A percentile compares a stretch with the other conserved stretches of the same genome.
These are phyloP conservation scores for Pristionchus maxplancki DNA, from an alignment of 2,888 invertebrate species.

Conservation along the genomic window DNA sequence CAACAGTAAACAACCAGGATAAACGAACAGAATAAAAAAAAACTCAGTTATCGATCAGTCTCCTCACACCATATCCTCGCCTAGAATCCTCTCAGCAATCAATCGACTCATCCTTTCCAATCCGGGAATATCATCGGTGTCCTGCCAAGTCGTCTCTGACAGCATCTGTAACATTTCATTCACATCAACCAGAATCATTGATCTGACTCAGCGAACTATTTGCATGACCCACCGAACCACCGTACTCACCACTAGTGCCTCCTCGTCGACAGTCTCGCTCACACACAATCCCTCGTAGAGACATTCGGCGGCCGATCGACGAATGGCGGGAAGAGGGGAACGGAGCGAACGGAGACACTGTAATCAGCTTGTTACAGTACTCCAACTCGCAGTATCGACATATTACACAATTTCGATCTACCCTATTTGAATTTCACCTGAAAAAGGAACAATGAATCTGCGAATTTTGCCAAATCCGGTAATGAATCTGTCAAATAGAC, in stretches of 20 bases:
- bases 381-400: neutral
- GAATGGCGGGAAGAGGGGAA: slow-evolving; percentile 62
- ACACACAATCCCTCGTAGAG: slow-evolving; percentile 72
- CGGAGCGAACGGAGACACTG: slow-evolving; percentile 65
- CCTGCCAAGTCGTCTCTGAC: slow-evolving; percentile 58
- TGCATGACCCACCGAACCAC: neutral
- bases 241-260: slow-evolving; percentile 33
- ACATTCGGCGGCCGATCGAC: slow-evolving; percentile 69
- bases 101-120: slow-evolving; percentile 26
- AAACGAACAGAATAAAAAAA: too few species aligned
- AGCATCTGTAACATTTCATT: slow-evolving; percentile 40
- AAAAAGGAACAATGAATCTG: neutral
- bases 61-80: slow-evolving; percentile 32
- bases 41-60: neutral
- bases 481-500: neutral
- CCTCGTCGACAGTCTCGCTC: slow-evolving; percentile 55
- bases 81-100: neutral
- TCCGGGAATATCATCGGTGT: slow-evolving; percentile 50
- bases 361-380: slow-evolving; percentile 58
- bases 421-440: too few species aligned
- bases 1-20: neutral
- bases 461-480: neutral
- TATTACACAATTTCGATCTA: too few species aligned
- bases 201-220: neutral
- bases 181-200: neutral